A percentile compares a stretch with the other conserved stretches of the same genome.
These are phyloP conservation scores for Borostomias antarcticus DNA, from an alignment of 2,797 vertebrate genomes.

Conservation along the genomic window DNA sequence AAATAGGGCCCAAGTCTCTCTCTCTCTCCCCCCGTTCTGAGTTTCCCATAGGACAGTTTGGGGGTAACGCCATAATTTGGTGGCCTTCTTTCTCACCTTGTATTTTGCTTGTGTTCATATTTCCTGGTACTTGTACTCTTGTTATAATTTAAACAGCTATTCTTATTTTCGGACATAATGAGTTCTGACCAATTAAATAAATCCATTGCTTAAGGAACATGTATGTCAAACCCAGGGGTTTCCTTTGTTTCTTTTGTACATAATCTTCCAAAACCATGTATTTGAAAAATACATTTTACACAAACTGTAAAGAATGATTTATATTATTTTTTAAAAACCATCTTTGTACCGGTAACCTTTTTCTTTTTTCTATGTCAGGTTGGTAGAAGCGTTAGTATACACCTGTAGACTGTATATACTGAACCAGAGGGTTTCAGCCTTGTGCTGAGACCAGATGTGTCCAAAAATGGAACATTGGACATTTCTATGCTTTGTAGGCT, in stretches of 20 bases:
- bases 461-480: constrained; percentile 78
- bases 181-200: constrained; percentile 55
- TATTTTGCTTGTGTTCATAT: constrained; percentile 38
- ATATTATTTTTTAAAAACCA: constrained; percentile 92
- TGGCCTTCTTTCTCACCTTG: constrained; percentile 31
- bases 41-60: constrained; percentile 18
- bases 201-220: constrained; percentile 65
- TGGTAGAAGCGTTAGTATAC: constrained; percentile 81
- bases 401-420: constrained; percentile 81
- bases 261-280: constrained; percentile 86
- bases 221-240: constrained; percentile 80
- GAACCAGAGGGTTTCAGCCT: constrained; percentile 73
- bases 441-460: constrained; percentile 68
- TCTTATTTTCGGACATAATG: constrained; percentile 35
- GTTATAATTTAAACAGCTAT: constrained; percentile 49
- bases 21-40: background rate
- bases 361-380: constrained; percentile 81
- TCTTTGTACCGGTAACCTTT: constrained; percentile 85
- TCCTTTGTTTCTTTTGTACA: constrained; percentile 84
- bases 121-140: constrained; percentile 55
- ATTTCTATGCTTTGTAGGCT: constrained; percentile 68
- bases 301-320: constrained; percentile 92
- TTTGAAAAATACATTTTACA: constrained; percentile 91
- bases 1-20: constrained; percentile 43
- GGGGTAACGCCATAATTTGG: constrained; percentile 41